Evolutionary conservation across 2,888 invertebrate genomes (phyloP).

Genomic region (Lepas anatifera): DNA sequence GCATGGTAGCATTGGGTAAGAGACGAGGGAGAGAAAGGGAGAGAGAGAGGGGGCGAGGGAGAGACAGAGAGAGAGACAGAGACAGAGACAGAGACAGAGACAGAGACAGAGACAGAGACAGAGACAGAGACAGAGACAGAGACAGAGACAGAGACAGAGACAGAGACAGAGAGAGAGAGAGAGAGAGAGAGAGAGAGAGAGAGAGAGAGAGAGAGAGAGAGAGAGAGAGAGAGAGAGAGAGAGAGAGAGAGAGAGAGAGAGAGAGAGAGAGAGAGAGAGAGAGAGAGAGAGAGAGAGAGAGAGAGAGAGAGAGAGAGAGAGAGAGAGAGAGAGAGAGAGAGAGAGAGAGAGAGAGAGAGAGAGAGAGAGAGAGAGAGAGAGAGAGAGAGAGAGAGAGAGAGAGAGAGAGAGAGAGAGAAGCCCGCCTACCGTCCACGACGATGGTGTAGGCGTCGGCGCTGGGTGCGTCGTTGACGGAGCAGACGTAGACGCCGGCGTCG

Average conservation of each 20-base stretch:
- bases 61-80: not conserved
- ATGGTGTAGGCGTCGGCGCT: not conserved
- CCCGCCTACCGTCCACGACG: too few species aligned
- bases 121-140: not conserved
- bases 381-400: too few species aligned
- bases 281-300: not conserved
- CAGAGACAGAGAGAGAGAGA: not conserved
- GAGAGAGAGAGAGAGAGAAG: too few species aligned
- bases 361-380: too few species aligned
- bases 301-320: not conserved
- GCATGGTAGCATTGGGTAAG: too few species aligned
- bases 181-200: not conserved
- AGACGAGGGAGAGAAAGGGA: not conserved
- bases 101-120: not conserved
- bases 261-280: not conserved
- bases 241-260: not conserved
- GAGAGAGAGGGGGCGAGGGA: not conserved
- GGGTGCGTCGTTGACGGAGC: not conserved
- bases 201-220: too few species aligned
- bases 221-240: not conserved
- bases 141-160: not conserved
- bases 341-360: too few species aligned
- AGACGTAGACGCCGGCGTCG: not conserved
- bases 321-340: too few species aligned
- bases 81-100: not conserved